A percentile compares a stretch with the other conserved stretches of the same genome.
phyloP scores from a whole-genome alignment of 2,797 vertebrate genomes.

The Epinephelus awoara region DNA sequence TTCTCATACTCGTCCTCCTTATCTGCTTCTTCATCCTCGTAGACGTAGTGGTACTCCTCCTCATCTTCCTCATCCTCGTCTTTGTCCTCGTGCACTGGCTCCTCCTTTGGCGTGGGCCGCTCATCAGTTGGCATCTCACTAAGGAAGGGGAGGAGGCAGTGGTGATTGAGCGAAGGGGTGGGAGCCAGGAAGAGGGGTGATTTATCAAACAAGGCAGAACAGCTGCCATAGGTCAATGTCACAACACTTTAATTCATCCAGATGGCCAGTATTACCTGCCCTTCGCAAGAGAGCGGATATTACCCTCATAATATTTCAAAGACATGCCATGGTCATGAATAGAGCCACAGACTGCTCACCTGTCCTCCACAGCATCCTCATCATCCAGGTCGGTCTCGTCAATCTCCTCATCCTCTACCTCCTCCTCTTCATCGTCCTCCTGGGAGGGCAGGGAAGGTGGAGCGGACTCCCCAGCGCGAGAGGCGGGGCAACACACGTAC shows the following conservation, averaged over 20 bases:
- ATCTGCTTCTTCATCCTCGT: constrained; percentile 86
- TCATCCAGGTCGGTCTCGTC: constrained; percentile 76
- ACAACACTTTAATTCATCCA: constrained; percentile 71
- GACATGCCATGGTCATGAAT: constrained; percentile 16
- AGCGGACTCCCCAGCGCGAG: constrained; percentile 72
- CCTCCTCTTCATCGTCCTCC: constrained; percentile 86
- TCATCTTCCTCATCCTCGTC: constrained; percentile 87
- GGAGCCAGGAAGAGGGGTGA: constrained; percentile 47
- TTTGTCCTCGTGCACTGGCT: constrained; percentile 87
- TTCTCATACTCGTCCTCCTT: constrained; percentile 87
- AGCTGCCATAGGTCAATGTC: constrained; percentile 76
- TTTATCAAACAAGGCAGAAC: constrained; percentile 71
- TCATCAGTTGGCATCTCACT: constrained; percentile 80
- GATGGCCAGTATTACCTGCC: constrained; percentile 61
- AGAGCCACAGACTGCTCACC: constrained; percentile 64
- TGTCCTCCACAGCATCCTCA: constrained; percentile 73
- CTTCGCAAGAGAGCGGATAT: constrained; percentile 19
- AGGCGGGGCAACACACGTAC: constrained; percentile 94
- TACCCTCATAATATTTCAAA: constrained; percentile 30
- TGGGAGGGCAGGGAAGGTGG: constrained; percentile 78
- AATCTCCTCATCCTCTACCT: constrained; percentile 87
- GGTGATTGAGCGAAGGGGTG: constrained; percentile 57
- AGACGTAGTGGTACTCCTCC: constrained; percentile 86
- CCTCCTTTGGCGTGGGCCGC: constrained; percentile 80
- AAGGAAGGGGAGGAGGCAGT: constrained; percentile 15